These are phyloP conservation scores for Eumacrocentrus americanus DNA, from an alignment of 2,888 invertebrate species.

Conservation along the genomic window DNA sequence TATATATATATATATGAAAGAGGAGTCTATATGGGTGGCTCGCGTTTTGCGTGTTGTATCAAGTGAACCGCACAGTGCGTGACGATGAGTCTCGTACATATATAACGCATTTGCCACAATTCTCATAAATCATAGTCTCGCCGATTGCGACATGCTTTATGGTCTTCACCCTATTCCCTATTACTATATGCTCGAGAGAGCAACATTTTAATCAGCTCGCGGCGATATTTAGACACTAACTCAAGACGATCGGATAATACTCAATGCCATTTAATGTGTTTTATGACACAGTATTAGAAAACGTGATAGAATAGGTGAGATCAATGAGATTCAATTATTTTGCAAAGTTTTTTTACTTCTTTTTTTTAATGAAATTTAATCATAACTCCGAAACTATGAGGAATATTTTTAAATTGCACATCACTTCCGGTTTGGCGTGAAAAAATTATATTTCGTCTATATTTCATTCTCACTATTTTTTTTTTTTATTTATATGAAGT, in stretches of 20 bases:
- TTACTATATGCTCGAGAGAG: no score
- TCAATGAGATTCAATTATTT: background rate
- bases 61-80: conserved; percentile 25
- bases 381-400: background rate
- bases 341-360: background rate
- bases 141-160: conserved; percentile 19
- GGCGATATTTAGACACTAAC: conserved; percentile 1
- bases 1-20: no score
- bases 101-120: conserved; percentile 16
- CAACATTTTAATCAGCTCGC: conserved; percentile 15
- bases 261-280: background rate
- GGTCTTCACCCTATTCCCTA: conserved; percentile 1
- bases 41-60: no score
- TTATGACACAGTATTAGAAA: background rate
- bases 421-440: no score
- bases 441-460: no score
- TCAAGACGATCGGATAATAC: background rate
- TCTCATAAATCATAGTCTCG: conserved; percentile 26
- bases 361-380: background rate
- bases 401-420: no score
- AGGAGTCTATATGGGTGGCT: no score
- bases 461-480: no score
- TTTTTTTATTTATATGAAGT: background rate
- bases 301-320: background rate
- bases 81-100: conserved; percentile 24